Evolutionary conservation across 1,140 invertebrate species (phyloP).

Genomic region (Drosophila funebris): DNA sequence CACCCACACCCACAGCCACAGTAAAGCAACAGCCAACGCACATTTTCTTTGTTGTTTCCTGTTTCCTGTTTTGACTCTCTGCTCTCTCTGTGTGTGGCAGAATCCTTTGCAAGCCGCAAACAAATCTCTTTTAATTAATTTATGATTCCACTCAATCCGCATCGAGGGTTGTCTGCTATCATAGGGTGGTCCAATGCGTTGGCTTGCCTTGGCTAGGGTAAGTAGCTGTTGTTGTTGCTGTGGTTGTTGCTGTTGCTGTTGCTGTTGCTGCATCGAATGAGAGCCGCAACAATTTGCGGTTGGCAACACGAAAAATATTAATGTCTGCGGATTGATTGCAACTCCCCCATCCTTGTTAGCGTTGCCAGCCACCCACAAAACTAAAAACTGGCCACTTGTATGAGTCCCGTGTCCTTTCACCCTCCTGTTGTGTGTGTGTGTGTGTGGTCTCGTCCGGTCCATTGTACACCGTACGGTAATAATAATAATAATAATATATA

Average conservation of each 20-base stretch:
- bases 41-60: constrained; percentile 69
- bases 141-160: constrained; percentile 83
- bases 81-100: constrained; percentile 40
- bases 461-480: constrained; percentile 36
- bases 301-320: constrained; percentile 81
- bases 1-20: constrained; percentile 32
- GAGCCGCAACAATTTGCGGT: constrained; percentile 80
- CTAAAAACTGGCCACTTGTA: constrained; percentile 67
- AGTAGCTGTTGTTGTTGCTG: too few relatives aligned
- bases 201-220: neutral
- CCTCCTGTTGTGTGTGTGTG: constrained; percentile 16
- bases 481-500: constrained; percentile 72
- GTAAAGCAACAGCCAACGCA: constrained; percentile 48
- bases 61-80: constrained; percentile 54
- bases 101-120: constrained; percentile 82
- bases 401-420: constrained; percentile 37
- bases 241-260: neutral
- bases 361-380: constrained; percentile 22
- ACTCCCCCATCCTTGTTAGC: neutral
- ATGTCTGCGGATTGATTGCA: constrained; percentile 82
- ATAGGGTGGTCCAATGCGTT: neutral
- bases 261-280: constrained; percentile 25
- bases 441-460: constrained; percentile 44
- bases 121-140: constrained; percentile 83
- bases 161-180: constrained; percentile 70